Evolutionary conservation across 2,888 invertebrate species (phyloP).

Genomic region (Serripes groenlandicus): DNA sequence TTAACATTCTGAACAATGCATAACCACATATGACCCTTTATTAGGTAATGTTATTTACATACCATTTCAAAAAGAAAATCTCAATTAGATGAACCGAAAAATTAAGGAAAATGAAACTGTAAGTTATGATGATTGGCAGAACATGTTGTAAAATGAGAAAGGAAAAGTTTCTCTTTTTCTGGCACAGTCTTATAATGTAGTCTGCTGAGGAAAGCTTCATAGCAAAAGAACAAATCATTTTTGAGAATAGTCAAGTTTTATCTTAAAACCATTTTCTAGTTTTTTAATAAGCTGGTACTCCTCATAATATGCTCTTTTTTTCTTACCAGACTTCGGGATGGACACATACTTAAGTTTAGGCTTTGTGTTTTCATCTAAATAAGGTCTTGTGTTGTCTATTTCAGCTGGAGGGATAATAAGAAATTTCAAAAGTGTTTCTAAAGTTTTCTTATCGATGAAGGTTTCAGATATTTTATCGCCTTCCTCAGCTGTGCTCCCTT

Average conservation of each 20-base stretch:
- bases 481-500: not conserved
- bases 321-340: not conserved
- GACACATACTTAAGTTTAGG: not conserved
- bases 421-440: slow-evolving; percentile 15
- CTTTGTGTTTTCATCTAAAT: not conserved
- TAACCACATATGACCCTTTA: too few species aligned
- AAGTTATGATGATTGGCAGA: too few species aligned
- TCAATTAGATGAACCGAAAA: too few species aligned
- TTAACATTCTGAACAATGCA: too few species aligned
- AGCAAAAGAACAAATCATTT: too few species aligned
- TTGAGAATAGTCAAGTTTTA: not conserved
- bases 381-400: not conserved
- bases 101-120: too few species aligned
- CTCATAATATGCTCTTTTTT: not conserved
- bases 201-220: not conserved
- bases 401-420: not conserved
- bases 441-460: not conserved
- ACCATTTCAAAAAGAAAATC: too few species aligned
- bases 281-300: not conserved
- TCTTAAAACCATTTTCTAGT: slow-evolving; percentile 6
- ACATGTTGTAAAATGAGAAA: too few species aligned
- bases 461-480: not conserved
- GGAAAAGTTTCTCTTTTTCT: not conserved
- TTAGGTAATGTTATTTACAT: too few species aligned
- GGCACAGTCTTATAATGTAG: not conserved